A percentile compares a stretch with the other conserved stretches of the same genome.
Evolutionary conservation across 2,113 vertebrate species (phyloP).

Genomic region (Apistogramma diplotaenia): DNA sequence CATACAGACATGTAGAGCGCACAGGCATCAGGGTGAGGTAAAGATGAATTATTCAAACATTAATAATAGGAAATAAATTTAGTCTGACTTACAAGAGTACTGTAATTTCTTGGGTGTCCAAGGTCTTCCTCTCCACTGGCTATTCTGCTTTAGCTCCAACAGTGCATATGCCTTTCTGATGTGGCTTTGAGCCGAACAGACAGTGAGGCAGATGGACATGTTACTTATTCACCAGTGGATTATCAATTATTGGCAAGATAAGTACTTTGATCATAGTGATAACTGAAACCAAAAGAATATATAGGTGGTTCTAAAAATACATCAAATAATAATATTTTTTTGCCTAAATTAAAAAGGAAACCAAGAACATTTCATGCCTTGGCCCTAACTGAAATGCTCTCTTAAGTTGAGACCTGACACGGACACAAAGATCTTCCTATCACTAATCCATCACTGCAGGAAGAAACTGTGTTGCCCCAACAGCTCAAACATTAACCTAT

Average conservation of each 20-base stretch:
- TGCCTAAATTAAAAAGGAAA: neutral
- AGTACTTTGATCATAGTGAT: neutral
- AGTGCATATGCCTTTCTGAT: neutral
- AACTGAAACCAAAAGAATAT: neutral
- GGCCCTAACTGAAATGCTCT: neutral
- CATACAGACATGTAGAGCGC: neutral
- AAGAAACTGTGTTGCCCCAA: neutral
- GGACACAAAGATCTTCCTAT: neutral
- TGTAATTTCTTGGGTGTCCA: neutral
- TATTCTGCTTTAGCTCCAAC: neutral
- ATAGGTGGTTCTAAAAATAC: neutral
- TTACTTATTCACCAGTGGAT: neutral
- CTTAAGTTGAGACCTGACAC: neutral
- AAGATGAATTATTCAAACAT: neutral
- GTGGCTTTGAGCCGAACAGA: neutral
- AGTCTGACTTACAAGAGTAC: neutral
- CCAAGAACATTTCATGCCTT: neutral
- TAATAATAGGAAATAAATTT: neutral
- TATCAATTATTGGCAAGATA: neutral
- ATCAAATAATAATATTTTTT: neutral
- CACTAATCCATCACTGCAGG: neutral
- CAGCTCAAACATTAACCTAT: conserved; percentile 22
- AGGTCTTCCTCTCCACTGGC: neutral
- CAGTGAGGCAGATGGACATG: neutral
- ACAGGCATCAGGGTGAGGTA: neutral